These are phyloP conservation scores for Bursaphelenchus okinawaensis DNA, from an alignment of 2,888 invertebrate genomes.

Conservation along the genomic window DNA sequence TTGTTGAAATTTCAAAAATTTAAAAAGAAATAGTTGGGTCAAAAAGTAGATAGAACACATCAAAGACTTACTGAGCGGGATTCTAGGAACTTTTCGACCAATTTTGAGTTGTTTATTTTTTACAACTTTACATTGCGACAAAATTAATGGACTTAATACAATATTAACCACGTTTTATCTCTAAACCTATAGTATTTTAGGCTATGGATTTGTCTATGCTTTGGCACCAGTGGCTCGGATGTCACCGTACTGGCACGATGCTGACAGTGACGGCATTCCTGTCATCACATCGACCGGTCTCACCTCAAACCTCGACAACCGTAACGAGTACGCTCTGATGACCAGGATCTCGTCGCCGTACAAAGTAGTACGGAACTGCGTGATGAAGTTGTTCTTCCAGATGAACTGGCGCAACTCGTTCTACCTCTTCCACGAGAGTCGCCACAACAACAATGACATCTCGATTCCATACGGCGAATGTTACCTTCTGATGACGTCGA, in stretches of 20 bases:
- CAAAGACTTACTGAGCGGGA: too few species aligned
- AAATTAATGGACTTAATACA: too few species aligned
- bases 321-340: conserved; percentile 68
- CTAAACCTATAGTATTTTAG: too few species aligned
- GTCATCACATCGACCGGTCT: conserved; percentile 76
- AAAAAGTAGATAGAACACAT: too few species aligned
- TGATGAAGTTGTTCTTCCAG: conserved; percentile 32
- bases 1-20: too few species aligned
- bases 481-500: conserved; percentile 47
- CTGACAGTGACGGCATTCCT: conserved; percentile 63
- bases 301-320: conserved; percentile 70
- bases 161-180: too few species aligned
- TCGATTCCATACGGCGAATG: conserved; percentile 46
- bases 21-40: too few species aligned
- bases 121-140: too few species aligned
- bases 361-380: conserved; percentile 49
- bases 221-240: conserved; percentile 54
- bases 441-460: conserved; percentile 13
- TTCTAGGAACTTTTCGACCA: too few species aligned
- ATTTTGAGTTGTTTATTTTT: too few species aligned
- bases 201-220: conserved; percentile 51
- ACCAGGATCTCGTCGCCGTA: conserved; percentile 79
- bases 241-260: conserved; percentile 48
- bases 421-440: conserved; percentile 46
- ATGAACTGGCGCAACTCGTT: conserved; percentile 36